These are phyloP conservation scores for Dromaius novaehollandiae DNA, from an alignment of 2,113 vertebrate genomes.

Conservation along the genomic window DNA sequence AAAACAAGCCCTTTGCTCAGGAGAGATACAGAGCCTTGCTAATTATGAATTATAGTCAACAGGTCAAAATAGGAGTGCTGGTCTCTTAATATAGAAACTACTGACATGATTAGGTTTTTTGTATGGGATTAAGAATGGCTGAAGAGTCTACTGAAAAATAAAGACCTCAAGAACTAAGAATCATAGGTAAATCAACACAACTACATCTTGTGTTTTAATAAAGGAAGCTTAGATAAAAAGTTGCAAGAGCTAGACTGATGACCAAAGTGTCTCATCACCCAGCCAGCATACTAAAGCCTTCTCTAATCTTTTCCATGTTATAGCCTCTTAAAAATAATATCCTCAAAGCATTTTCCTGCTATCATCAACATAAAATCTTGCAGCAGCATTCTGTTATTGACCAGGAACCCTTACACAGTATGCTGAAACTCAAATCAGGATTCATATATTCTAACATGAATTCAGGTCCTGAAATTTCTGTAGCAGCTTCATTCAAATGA, in stretches of 20 bases:
- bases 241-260: not conserved
- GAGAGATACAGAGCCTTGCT: not conserved
- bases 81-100: not conserved
- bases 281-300: not conserved
- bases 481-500: not conserved
- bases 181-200: not conserved
- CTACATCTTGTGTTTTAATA: not conserved
- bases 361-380: not conserved
- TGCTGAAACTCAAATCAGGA: not conserved
- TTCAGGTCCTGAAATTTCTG: not conserved
- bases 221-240: not conserved
- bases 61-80: not conserved
- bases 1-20: not conserved
- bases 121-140: not conserved
- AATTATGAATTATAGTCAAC: not conserved
- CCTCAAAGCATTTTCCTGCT: not conserved
- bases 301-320: not conserved
- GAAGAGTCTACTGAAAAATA: not conserved
- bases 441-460: not conserved
- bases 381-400: not conserved
- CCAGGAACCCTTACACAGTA: not conserved
- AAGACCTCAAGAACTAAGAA: not conserved
- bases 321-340: not conserved
- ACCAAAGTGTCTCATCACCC: not conserved
- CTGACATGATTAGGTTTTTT: not conserved